phyloP scores from a whole-genome alignment of 1,140 invertebrate genomes.

The Cephus cinctus region DNA sequence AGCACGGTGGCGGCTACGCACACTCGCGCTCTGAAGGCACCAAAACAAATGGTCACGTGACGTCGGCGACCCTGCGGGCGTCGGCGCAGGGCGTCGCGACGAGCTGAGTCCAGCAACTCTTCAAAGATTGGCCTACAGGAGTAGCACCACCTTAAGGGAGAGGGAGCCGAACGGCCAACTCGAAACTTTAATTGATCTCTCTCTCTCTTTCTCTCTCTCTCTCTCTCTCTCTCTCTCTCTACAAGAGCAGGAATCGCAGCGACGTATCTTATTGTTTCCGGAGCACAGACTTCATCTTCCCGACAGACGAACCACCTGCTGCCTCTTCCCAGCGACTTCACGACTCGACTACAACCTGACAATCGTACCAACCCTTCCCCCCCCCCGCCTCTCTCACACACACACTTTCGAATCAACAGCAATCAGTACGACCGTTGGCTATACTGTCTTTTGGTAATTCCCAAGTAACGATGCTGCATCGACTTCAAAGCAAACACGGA shows the following conservation, averaged over 20 bases:
- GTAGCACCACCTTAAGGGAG: too few relatives aligned
- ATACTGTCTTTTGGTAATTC: background rate
- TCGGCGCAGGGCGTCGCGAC: too few relatives aligned
- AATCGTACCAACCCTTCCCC: background rate
- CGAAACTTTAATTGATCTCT: too few relatives aligned
- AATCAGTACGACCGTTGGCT: background rate
- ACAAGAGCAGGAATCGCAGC: too few relatives aligned
- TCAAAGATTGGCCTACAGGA: too few relatives aligned
- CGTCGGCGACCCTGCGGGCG: background rate
- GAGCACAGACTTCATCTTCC: constrained; percentile 37
- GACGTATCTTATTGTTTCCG: constrained; percentile 37
- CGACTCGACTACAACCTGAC: background rate
- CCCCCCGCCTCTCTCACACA: too few relatives aligned
- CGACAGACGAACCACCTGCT: constrained; percentile 40
- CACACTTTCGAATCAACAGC: too few relatives aligned
- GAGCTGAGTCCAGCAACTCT: too few relatives aligned
- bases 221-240: background rate
- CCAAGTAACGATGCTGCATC: background rate
- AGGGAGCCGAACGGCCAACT: too few relatives aligned
- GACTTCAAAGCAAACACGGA: background rate
- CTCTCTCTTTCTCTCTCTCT: background rate
- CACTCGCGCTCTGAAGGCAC: constrained; percentile 27
- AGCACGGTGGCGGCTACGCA: constrained; percentile 19
- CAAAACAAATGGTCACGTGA: too few relatives aligned
- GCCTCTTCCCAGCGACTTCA: constrained; percentile 17